Percentiles rank a stretch among this genome's conserved stretches.
Evolutionary conservation across 2,113 vertebrate species (phyloP).

Genomic region (Mirounga angustirostris): DNA sequence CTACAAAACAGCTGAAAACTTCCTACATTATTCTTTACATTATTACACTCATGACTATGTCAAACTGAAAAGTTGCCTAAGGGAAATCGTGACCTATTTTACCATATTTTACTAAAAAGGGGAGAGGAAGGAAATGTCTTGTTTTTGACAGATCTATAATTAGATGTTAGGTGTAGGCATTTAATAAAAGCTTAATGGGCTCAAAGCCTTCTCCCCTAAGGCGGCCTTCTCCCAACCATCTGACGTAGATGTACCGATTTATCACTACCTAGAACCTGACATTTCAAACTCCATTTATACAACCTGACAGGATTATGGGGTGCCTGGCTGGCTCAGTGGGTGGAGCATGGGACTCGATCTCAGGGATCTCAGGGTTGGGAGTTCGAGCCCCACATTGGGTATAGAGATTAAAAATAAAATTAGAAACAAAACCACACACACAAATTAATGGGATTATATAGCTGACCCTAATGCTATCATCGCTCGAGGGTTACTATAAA

Average conservation of each 20-base stretch:
- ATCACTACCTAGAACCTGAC: constrained; percentile 88
- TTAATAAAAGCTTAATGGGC: neutral
- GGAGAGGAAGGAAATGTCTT: neutral
- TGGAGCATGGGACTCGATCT: neutral
- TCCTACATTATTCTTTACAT: neutral
- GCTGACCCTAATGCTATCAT: constrained; percentile 91
- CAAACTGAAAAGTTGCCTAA: neutral
- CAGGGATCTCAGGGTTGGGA: neutral
- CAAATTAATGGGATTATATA: constrained; percentile 82
- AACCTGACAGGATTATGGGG: constrained; percentile 46
- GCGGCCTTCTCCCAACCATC: neutral
- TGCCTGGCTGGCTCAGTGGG: neutral
- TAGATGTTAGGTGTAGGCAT: neutral
- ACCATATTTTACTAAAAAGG: neutral
- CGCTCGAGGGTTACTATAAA: constrained; percentile 90
- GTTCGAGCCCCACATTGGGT: neutral
- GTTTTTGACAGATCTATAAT: neutral
- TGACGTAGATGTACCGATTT: neutral
- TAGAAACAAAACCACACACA: neutral
- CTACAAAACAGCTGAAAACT: neutral
- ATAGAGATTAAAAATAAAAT: neutral
- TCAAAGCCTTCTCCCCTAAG: neutral
- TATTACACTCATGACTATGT: neutral
- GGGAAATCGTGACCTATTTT: neutral
- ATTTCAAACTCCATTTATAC: constrained; percentile 86